Evolutionary conservation across 2,888 invertebrate species (phyloP).

Genomic region (Muschampia plurimacula): DNA sequence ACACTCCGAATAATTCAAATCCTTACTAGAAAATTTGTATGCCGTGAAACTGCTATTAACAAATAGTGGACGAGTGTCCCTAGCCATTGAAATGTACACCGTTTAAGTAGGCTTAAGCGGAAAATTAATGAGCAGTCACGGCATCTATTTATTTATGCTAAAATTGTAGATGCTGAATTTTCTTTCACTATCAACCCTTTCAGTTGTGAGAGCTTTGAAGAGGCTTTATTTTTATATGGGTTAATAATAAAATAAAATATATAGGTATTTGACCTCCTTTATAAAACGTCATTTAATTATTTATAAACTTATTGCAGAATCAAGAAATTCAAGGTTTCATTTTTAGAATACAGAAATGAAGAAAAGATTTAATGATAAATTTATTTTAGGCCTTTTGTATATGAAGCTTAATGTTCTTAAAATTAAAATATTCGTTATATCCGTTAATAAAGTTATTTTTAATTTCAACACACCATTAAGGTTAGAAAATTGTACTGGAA

Average conservation of each 20-base stretch:
- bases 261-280: neutral
- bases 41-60: conserved; percentile 20
- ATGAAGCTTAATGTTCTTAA: neutral
- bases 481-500: conserved; percentile 19
- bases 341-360: neutral
- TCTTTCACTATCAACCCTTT: conserved; percentile 27
- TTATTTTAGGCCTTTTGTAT: too few species aligned
- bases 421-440: neutral
- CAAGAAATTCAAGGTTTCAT: neutral
- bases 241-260: conserved; percentile 3
- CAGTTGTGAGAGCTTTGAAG: conserved; percentile 6
- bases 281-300: neutral
- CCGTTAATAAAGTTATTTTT: neutral
- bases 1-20: neutral
- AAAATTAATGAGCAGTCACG: conserved; percentile 38
- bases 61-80: conserved; percentile 30
- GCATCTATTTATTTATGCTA: conserved; percentile 32
- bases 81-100: conserved; percentile 33
- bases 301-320: neutral
- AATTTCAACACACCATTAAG: neutral
- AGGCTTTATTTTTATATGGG: neutral
- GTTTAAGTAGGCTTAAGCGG: conserved; percentile 31
- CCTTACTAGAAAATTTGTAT: conserved; percentile 10
- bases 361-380: too few species aligned
- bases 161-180: conserved; percentile 29